Conservation (phyloP, 2,888 invertebrate species). For the Amblyjoppa fuscipennis region DNA sequence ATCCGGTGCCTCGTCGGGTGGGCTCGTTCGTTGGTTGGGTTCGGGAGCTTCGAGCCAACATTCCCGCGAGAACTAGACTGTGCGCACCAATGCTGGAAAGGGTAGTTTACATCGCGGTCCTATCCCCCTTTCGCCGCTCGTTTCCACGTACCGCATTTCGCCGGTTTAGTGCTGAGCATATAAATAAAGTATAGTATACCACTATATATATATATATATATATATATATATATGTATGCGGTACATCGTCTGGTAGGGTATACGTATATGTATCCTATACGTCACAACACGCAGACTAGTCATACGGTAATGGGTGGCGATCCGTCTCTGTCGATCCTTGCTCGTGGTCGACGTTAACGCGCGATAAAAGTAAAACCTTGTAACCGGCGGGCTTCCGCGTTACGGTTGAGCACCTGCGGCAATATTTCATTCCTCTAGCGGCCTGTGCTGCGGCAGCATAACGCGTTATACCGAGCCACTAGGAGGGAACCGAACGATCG, state of each 20-base stretch:
- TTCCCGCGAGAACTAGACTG: constrained; percentile 40
- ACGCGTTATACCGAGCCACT: constrained; percentile 23
- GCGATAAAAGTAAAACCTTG: constrained; percentile 75
- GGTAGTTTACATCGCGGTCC: constrained; percentile 41
- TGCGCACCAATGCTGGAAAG: constrained; percentile 34
- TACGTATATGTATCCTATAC: constrained; percentile 39
- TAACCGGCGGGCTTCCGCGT: constrained; percentile 68
- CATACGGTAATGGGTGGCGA: constrained; percentile 69
- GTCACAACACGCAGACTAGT: constrained; percentile 56
- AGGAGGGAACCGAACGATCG: constrained; percentile 39
- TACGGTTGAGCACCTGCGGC: constrained; percentile 67
- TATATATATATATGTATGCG: constrained; percentile 19
- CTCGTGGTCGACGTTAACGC: constrained; percentile 68
- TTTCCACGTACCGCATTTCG: constrained; percentile 47
- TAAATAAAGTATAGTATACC: constrained; percentile 59
- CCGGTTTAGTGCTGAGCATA: constrained; percentile 30
- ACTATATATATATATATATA: constrained; percentile 23
- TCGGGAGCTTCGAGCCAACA: constrained; percentile 19
- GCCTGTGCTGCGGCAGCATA: constrained; percentile 40
- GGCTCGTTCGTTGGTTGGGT: constrained; percentile 29
- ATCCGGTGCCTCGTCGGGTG: constrained; percentile 29
- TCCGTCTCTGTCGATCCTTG: constrained; percentile 71
- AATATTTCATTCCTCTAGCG: constrained; percentile 66
- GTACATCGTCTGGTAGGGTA: neutral
- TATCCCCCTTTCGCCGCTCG: constrained; percentile 34